phyloP scores from a whole-genome alignment of 2,888 invertebrate genomes.

The Cremastinae sp. region DNA sequence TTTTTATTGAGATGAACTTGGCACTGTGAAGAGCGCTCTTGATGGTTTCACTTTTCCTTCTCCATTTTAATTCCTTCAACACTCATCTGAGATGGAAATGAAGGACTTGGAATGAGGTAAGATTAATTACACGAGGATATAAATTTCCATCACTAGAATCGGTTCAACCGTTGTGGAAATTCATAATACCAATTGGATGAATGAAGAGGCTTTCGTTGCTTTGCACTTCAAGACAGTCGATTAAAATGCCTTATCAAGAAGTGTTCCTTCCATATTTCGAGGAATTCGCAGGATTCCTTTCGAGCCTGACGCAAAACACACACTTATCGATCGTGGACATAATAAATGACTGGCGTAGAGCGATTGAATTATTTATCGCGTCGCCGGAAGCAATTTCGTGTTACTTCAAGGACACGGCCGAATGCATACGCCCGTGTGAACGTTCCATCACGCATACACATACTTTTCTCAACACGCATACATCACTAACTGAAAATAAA shows the following conservation, averaged over 20 bases:
- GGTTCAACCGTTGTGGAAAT: slow-evolving; percentile 10
- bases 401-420: background rate
- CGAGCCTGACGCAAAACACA: background rate
- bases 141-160: background rate
- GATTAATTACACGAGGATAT: slow-evolving; percentile 25
- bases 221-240: no score
- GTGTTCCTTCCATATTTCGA: background rate
- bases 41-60: slow-evolving; percentile 29
- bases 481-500: no score
- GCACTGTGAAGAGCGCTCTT: slow-evolving; percentile 12
- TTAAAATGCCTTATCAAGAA: background rate
- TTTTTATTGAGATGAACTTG: slow-evolving; percentile 46
- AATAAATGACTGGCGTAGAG: slow-evolving; percentile 14
- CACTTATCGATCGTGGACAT: slow-evolving; percentile 14
- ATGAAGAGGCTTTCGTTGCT: background rate
- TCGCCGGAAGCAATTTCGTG: slow-evolving; percentile 41
- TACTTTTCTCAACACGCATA: background rate
- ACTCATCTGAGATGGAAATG: no score
- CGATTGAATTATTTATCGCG: slow-evolving; percentile 50
- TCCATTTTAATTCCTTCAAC: background rate
- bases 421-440: background rate
- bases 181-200: background rate
- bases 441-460: background rate
- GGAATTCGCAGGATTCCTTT: background rate
- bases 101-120: slow-evolving; percentile 1